Base-by-base conservation (phyloP, 1,140 invertebrate genomes). In the Neodiprion fabricii region DNA sequence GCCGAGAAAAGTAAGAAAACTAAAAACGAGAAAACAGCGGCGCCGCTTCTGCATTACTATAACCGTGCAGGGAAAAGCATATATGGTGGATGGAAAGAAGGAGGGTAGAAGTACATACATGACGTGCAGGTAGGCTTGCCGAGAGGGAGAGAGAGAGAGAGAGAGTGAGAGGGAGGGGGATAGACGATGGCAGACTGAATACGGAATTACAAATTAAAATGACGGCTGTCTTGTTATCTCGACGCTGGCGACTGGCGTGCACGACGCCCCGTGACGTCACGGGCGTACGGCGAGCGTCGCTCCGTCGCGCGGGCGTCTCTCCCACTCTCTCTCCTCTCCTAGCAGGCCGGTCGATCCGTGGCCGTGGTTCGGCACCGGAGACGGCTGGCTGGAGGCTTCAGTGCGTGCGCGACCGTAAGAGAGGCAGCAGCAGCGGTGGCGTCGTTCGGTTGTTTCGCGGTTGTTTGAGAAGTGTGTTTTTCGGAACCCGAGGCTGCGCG, bases 401-500 rank as follows among this genome's bases (percentile, higher is more conserved):
- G 83, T 84, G 73, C 73, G 82, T 80, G 67, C 75, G 74, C 77
- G 76, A 68, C 72, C 77, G 74, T 70, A 69, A 75, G 76, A 66
- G 75, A 67, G 77, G 72, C 71, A 68, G 75, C 17, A 21, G 17
- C 17, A 21, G 17, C 17, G 17, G 17, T 21, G 17, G 17, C 17
- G 17, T 21, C 17, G 17, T 21, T 21, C 17, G 78, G 50, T 79
- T 48, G 70, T 66, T 49, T 28, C 17, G 21, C 28, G 40, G 5
- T n/a, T 23, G 12, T 12, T 10, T n/a, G 67, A 12, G 1, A 14
- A 12, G 67, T 23, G 23, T 23, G 67, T 69, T 12, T 69, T 23
- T 12, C 10, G 21, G 10, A 21, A 21, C 17, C 17, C 17, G 17
- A 21, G 17, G 17, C 17, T 21, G 17, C 17, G 17, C 17, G 17